A percentile compares a stretch with the other conserved stretches of the same genome.
Evolutionary conservation across 2,888 invertebrate genomes (phyloP).

Genomic region (Therioaphis trifolii): DNA sequence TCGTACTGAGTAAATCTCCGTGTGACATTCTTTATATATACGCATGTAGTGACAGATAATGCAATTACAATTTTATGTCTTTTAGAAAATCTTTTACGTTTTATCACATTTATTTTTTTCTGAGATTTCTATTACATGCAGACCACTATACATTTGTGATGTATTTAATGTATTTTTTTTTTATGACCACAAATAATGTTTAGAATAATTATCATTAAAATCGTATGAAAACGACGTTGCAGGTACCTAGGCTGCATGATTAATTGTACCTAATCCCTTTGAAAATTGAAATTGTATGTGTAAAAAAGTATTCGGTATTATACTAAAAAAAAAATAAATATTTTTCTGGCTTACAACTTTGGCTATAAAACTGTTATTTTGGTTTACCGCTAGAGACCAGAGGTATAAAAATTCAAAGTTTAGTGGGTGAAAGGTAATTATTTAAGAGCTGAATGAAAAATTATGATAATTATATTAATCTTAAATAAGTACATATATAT

Average conservation of each 20-base stretch:
- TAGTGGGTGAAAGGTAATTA: too few relatives aligned
- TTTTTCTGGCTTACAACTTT: too few relatives aligned
- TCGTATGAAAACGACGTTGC: neutral
- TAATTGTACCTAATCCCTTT: neutral
- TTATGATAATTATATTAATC: too few relatives aligned
- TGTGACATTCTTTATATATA: too few relatives aligned
- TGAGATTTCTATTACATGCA: neutral
- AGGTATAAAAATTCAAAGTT: too few relatives aligned
- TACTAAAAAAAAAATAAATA: too few relatives aligned
- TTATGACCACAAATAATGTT: neutral
- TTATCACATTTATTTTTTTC: neutral
- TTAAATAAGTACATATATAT: too few relatives aligned
- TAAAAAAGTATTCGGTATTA: neutral
- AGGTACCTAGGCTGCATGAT: neutral
- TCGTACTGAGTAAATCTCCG: too few relatives aligned
- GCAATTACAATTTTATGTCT: neutral
- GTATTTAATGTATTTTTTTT: neutral
- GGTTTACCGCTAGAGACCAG: too few relatives aligned
- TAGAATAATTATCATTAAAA: neutral
- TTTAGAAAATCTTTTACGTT: neutral
- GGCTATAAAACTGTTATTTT: too few relatives aligned
- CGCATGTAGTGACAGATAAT: too few relatives aligned
- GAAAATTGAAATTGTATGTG: neutral
- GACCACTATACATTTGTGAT: neutral
- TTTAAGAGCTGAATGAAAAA: too few relatives aligned